Conservation (phyloP, 2,113 vertebrate species). For the Baryphthengus martii region DNA sequence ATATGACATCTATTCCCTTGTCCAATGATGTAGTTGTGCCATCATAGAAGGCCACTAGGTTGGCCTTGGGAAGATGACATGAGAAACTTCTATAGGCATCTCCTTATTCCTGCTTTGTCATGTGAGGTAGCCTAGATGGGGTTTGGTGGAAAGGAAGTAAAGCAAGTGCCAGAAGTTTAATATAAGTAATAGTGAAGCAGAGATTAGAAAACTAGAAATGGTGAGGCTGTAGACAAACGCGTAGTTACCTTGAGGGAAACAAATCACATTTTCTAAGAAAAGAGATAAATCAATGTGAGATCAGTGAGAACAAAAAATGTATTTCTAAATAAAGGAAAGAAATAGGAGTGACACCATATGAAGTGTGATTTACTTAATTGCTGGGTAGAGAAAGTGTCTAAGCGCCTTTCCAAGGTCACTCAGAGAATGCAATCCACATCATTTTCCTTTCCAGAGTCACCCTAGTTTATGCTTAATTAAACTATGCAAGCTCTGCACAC, state of each 20-base stretch:
- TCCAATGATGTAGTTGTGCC: background rate
- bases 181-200: background rate
- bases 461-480: slow-evolving; percentile 68
- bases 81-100: background rate
- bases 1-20: background rate
- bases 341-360: background rate
- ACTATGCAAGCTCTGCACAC: slow-evolving; percentile 65
- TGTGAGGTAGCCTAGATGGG: background rate
- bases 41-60: background rate
- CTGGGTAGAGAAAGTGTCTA: background rate
- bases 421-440: slow-evolving; percentile 44
- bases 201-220: background rate
- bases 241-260: background rate
- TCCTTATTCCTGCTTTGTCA: background rate
- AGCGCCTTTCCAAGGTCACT: slow-evolving; percentile 47
- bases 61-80: background rate
- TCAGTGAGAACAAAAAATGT: slow-evolving; percentile 1
- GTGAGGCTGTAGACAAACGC: background rate
- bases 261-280: slow-evolving; percentile 1
- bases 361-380: slow-evolving; percentile 33
- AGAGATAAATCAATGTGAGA: background rate
- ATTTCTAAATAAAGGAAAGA: slow-evolving; percentile 36
- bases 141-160: background rate
- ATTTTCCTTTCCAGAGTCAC: slow-evolving; percentile 52
- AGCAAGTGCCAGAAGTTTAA: background rate